Evolutionary conservation across 2,888 invertebrate species (phyloP).

Genomic region (Phengaris arion): DNA sequence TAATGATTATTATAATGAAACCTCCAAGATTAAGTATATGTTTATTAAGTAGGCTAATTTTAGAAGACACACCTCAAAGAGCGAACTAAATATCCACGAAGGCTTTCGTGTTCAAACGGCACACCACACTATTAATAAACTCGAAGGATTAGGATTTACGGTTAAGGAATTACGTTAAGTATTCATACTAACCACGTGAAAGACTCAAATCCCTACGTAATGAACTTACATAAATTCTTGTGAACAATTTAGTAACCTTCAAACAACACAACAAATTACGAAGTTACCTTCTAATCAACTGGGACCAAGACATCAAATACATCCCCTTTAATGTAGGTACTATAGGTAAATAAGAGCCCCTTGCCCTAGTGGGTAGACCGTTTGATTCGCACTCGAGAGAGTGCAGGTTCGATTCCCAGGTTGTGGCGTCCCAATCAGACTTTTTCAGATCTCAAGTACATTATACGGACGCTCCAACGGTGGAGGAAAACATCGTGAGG

Average conservation of each 20-base stretch:
- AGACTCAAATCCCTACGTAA: conserved; percentile 47
- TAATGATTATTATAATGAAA: too few species aligned
- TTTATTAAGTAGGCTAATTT: background rate
- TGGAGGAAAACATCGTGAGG: too few species aligned
- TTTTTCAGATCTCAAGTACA: too few species aligned
- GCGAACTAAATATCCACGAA: background rate
- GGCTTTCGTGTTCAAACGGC: background rate
- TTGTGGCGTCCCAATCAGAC: too few species aligned
- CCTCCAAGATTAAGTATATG: background rate
- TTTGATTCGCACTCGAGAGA: too few species aligned
- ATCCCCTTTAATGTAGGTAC: background rate
- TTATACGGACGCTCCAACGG: too few species aligned
- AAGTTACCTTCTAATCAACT: background rate
- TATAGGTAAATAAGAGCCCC: too few species aligned
- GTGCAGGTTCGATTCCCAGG: too few species aligned
- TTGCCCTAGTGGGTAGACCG: too few species aligned
- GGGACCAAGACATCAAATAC: background rate
- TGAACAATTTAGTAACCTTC: conserved; percentile 57
- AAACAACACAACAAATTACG: too few species aligned
- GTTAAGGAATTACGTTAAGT: conserved; percentile 32
- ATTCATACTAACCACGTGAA: conserved; percentile 47
- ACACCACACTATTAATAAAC: conserved; percentile 20
- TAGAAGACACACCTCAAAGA: background rate
- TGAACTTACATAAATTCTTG: conserved; percentile 66
- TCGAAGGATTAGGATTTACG: background rate